Evolutionary conservation across 2,888 invertebrate species (phyloP).

Genomic region (Acleris emargana): DNA sequence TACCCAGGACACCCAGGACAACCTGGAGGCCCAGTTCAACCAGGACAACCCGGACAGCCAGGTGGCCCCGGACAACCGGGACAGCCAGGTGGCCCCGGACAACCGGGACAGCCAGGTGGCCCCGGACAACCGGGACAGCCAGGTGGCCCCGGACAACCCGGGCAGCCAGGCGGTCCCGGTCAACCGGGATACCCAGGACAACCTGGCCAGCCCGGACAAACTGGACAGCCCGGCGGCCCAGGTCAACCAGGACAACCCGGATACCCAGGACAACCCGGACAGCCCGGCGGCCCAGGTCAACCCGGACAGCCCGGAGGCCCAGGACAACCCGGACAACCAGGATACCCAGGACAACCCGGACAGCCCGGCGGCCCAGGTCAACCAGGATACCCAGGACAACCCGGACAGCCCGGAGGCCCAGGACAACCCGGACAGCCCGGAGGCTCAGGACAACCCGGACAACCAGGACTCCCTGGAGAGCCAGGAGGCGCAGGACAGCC

Average conservation of each 20-base stretch:
- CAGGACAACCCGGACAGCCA: constrained; percentile 44
- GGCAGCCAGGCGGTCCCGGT: constrained; percentile 37
- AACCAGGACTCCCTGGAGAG: neutral
- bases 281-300: constrained; percentile 36
- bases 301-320: constrained; percentile 27
- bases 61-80: constrained; percentile 51
- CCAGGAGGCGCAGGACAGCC: no score
- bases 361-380: no score
- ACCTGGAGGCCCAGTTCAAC: constrained; percentile 34
- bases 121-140: constrained; percentile 42
- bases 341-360: constrained; percentile 15
- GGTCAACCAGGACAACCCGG: constrained; percentile 45
- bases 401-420: no score
- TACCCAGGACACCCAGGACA: constrained; percentile 30
- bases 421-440: neutral
- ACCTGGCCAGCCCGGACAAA: constrained; percentile 42
- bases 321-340: constrained; percentile 23
- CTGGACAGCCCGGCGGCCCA: constrained; percentile 37
- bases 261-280: constrained; percentile 2
- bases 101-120: constrained; percentile 49
- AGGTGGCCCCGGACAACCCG: constrained; percentile 42
- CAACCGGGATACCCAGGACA: constrained; percentile 45
- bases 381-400: no score
- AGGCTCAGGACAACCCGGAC: constrained; percentile 14
- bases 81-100: constrained; percentile 46